Evolutionary conservation across 2,888 invertebrate genomes (phyloP), one percentile per base, ranked within the genome.

Genomic region (Andrena hattorfiana): DNA sequence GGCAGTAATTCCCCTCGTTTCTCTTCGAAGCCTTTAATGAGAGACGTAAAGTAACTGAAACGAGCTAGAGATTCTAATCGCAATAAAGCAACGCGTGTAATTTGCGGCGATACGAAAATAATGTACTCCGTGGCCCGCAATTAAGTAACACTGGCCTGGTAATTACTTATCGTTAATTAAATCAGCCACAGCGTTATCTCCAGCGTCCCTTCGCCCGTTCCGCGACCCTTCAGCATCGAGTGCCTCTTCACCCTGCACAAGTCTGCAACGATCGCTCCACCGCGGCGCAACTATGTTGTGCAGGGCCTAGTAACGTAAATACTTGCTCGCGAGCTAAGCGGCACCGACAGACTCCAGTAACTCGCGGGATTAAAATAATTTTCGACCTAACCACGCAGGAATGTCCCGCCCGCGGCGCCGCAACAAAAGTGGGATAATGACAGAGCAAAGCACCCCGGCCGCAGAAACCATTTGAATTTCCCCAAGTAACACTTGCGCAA

Each of bases 131-230:
- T 10, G 16, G 16, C 20, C 23, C 32, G 59, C 54, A 69, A 81
- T 83, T 81, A 81, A 81, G 69, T 56, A 78, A 68, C 77, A 51
- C 72, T 68, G 30, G 72, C 81, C 77, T 54, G 51, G 72, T 79
- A 83, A 89, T 89, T 86, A 89, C 82, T 87, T 87, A 87, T 87
- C 87, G 87, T 76, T 89, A 89, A 90, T 90, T 89, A 85, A 89
- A 90, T 90, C 85, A 66, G 67, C 72, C 48, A 48, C 70, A 16
- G 32, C 71, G 66, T 70, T 80, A 79, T 85, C 81, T 81, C 54
- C 60, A n/a, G 32, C 49, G 51, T 49, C 59, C 60, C 80, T 68
- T 59, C 51, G 35, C 48, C 48, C 60, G 49, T 77, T 62, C 60
- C 66, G 51, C 67, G 62, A 67, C 62, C 77, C 54, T 77, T 67